Evolutionary conservation across 1,140 invertebrate genomes (phyloP).

Genomic region (Ostrea denselamellosa): DNA sequence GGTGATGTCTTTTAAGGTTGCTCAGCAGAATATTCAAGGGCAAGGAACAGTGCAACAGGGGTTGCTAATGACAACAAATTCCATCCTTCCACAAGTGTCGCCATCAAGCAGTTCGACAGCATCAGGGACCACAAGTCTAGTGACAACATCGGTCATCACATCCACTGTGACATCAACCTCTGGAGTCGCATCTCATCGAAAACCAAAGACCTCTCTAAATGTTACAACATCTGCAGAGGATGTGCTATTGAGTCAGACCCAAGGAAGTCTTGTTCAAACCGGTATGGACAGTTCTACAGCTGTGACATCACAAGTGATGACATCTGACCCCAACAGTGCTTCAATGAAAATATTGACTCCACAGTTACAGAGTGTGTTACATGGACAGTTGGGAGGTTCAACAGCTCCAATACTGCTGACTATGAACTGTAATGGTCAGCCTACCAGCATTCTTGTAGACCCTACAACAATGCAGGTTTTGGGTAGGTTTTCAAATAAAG

Average conservation of each 20-base stretch:
- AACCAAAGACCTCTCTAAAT: not conserved
- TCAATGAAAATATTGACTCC: constrained; percentile 33
- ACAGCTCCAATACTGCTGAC: constrained; percentile 65
- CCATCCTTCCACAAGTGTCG: constrained; percentile 53
- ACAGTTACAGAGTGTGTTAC: constrained; percentile 45
- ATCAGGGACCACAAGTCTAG: constrained; percentile 27
- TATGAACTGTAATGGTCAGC: constrained; percentile 69
- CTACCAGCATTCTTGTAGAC: constrained; percentile 69
- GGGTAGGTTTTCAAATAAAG: constrained; percentile 39
- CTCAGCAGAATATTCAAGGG: constrained; percentile 34
- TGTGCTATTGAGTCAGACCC: not conserved
- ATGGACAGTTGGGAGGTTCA: constrained; percentile 48
- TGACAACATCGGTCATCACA: not conserved
- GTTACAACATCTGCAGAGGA: constrained; percentile 42
- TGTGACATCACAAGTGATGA: constrained; percentile 35
- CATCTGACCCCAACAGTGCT: constrained; percentile 40
- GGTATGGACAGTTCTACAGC: constrained; percentile 7
- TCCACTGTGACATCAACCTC: constrained; percentile 5
- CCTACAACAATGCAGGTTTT: constrained; percentile 71
- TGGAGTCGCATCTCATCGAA: not conserved
- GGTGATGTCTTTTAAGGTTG: not conserved
- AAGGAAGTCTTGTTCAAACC: not conserved
- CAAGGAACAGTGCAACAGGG: constrained; percentile 46
- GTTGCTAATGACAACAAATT: constrained; percentile 65
- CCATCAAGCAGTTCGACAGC: constrained; percentile 36